Percentiles rank a stretch among this genome's conserved stretches.
Evolutionary conservation across 2,113 vertebrate genomes (phyloP).

Genomic region (Pituophis catenifer): DNA sequence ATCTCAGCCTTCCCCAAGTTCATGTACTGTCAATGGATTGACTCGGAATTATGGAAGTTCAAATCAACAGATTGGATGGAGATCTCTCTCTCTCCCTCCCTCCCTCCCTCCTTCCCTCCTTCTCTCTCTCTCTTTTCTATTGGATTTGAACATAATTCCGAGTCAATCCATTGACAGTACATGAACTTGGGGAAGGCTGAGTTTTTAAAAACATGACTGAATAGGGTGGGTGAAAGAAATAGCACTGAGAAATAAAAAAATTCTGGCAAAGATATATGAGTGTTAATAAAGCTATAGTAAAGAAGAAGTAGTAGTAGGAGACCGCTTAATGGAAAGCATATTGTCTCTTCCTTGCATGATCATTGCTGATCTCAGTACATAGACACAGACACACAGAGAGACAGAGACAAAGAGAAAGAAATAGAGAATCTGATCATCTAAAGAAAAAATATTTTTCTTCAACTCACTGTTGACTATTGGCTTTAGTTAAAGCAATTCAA

Average conservation of each 20-base stretch:
- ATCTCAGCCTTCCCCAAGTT: background rate
- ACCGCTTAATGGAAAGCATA: background rate
- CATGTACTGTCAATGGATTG: background rate
- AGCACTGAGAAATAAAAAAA: background rate
- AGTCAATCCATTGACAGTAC: background rate
- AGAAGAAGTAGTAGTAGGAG: background rate
- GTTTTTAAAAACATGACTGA: background rate
- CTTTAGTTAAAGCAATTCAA: background rate
- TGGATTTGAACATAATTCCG: background rate
- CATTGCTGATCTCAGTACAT: background rate
- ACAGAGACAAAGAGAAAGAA: background rate
- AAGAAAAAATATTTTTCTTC: background rate
- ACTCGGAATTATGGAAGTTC: background rate
- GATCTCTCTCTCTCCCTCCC: too few species aligned
- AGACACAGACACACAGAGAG: background rate
- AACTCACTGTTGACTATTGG: background rate
- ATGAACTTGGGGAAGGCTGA: background rate
- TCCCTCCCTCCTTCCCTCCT: too few species aligned
- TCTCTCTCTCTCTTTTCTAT: background rate
- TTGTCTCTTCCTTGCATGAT: background rate
- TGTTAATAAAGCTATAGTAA: background rate
- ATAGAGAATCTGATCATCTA: background rate
- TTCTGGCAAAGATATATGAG: background rate
- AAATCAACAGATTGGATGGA: too few species aligned
- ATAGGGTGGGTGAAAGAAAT: background rate